These are phyloP conservation scores for Drymonia ruficornis DNA, from an alignment of 2,888 invertebrate species.

Conservation along the genomic window DNA sequence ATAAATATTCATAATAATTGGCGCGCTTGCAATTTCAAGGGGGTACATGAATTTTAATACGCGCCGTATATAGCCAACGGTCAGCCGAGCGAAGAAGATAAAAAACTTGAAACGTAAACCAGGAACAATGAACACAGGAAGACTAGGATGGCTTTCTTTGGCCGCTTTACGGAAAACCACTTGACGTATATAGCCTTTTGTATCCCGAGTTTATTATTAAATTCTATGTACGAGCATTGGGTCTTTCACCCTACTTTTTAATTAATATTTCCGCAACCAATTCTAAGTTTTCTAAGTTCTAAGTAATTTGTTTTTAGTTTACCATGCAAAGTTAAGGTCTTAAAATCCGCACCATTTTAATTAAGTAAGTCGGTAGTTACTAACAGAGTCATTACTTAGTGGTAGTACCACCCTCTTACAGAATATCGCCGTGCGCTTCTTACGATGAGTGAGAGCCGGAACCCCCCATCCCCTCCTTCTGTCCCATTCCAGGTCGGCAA, in stretches of 20 bases:
- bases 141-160: slow-evolving; percentile 41
- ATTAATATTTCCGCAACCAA: not conserved
- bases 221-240: slow-evolving; percentile 22
- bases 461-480: too few species aligned
- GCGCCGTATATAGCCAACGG: slow-evolving; percentile 48
- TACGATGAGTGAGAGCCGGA: too few species aligned
- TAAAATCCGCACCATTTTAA: too few species aligned
- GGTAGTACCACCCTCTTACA: too few species aligned
- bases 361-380: too few species aligned
- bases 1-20: slow-evolving; percentile 70
- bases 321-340: too few species aligned
- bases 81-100: slow-evolving; percentile 30
- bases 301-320: not conserved
- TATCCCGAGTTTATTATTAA: slow-evolving; percentile 20
- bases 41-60: slow-evolving; percentile 66
- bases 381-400: too few species aligned
- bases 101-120: slow-evolving; percentile 48
- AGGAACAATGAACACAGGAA: slow-evolving; percentile 49
- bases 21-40: slow-evolving; percentile 52
- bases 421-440: too few species aligned
- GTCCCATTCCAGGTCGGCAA: too few species aligned
- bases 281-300: not conserved
- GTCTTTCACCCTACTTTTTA: slow-evolving; percentile 28
- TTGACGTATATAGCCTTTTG: slow-evolving; percentile 26
- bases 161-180: slow-evolving; percentile 25